phyloP scores from a whole-genome alignment of 2,797 vertebrate species.

The Peromyscus nudipes region DNA sequence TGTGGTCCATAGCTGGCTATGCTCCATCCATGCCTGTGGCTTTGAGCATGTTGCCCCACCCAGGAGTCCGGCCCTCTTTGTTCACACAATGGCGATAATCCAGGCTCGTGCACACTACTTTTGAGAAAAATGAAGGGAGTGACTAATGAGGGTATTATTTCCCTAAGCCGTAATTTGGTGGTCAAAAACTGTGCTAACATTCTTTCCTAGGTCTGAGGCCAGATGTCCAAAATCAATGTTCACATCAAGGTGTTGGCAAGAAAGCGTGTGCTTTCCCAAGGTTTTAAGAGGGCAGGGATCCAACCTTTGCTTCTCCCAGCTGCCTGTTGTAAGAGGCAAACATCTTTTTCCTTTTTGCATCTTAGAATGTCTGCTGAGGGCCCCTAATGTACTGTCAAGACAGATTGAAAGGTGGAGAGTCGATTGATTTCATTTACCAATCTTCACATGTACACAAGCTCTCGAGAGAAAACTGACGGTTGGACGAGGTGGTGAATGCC shows the following conservation, averaged over 20 bases:
- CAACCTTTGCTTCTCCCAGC: too few relatives aligned
- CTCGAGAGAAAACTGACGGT: background rate
- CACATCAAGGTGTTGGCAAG: background rate
- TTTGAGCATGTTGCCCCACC: rapidly evolving
- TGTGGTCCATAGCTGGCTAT: background rate
- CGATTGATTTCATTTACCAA: background rate
- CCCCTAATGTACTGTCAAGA: background rate
- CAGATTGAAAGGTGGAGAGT: background rate
- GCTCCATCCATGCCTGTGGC: background rate
- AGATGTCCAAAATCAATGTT: too few relatives aligned
- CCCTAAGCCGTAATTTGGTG: background rate
- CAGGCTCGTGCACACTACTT: background rate
- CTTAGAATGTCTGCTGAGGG: background rate
- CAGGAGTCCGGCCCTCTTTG: rapidly evolving
- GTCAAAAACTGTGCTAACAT: background rate
- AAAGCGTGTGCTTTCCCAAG: rapidly evolving
- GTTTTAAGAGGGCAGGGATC: background rate
- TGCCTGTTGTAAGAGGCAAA: background rate
- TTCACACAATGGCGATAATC: background rate
- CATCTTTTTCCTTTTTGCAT: background rate
- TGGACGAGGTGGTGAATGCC: background rate
- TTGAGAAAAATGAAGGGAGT: background rate
- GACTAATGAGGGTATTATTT: background rate
- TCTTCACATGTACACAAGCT: background rate
- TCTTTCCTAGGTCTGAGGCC: background rate